Percentiles rank a stretch among this genome's conserved stretches.
These are phyloP conservation scores for Suricata suricatta DNA, from an alignment of 2,113 vertebrate genomes.

Conservation along the genomic window DNA sequence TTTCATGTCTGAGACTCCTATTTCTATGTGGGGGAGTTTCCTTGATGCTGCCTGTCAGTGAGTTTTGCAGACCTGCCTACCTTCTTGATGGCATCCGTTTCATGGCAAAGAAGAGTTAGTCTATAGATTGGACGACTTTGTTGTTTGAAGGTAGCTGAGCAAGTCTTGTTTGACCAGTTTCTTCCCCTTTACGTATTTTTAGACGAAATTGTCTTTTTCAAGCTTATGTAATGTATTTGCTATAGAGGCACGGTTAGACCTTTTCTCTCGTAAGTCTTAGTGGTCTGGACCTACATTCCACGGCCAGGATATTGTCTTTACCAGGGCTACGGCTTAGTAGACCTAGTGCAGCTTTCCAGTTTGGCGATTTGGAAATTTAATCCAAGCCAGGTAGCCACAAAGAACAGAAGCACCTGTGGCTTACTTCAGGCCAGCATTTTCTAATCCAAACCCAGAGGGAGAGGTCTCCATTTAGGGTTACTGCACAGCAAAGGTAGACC, in stretches of 20 bases:
- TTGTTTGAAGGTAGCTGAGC: background rate
- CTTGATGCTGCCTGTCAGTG: background rate
- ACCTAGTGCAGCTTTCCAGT: background rate
- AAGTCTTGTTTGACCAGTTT: background rate
- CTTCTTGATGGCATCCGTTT: background rate
- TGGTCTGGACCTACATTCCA: background rate
- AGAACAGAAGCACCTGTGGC: background rate
- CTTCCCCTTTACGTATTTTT: background rate
- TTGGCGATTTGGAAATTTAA: background rate
- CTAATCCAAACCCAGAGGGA: background rate
- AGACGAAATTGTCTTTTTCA: background rate
- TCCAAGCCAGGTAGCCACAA: background rate
- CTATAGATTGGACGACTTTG: background rate
- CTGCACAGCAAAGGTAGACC: background rate
- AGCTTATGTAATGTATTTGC: background rate
- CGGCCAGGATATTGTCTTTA: background rate
- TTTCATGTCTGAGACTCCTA: conserved; percentile 31
- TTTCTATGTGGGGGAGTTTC: background rate
- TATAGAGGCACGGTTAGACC: background rate
- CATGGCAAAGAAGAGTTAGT: background rate
- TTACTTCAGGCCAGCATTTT: background rate
- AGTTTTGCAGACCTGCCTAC: background rate
- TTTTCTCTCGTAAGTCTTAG: background rate
- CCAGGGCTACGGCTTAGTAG: background rate
- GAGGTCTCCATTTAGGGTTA: background rate